phyloP scores from a whole-genome alignment of 2,888 invertebrate species.

The Calliphora vomitoria region DNA sequence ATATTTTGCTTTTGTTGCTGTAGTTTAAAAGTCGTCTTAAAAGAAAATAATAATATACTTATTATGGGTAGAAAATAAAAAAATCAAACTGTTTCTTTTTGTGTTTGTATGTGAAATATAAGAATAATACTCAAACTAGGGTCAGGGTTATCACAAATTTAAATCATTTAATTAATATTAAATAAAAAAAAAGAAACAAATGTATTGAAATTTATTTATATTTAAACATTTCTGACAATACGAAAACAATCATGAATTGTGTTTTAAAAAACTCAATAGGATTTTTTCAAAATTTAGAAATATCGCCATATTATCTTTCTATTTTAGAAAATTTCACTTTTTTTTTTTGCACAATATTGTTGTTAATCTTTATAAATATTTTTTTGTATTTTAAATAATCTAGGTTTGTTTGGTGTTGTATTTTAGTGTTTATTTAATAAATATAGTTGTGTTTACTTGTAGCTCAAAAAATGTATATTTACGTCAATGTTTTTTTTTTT shows the following conservation, averaged over 20 bases:
- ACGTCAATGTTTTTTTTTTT: conserved; percentile 7
- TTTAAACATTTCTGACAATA: not conserved
- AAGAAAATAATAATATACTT: conserved; percentile 18
- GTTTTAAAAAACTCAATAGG: not conserved
- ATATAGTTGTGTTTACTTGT: not conserved
- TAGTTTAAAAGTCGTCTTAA: conserved; percentile 26
- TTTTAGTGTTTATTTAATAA: not conserved
- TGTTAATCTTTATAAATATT: not conserved
- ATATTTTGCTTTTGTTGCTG: conserved; percentile 3
- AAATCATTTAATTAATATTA: conserved; percentile 6
- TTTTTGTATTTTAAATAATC: not conserved
- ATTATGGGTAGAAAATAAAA: not conserved
- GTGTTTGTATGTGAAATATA: not conserved
- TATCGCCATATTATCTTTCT: not conserved
- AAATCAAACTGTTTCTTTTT: conserved; percentile 29
- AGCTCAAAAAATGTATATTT: not conserved
- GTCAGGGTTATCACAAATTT: conserved; percentile 68
- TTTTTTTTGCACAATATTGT: not conserved
- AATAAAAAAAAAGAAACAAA: not conserved
- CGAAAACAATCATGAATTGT: not conserved
- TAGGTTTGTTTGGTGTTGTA: not conserved
- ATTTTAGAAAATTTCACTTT: conserved; percentile 2
- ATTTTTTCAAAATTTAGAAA: not conserved
- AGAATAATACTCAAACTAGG: conserved; percentile 35
- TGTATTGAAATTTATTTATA: not conserved